Conservation (phyloP, 2,888 invertebrate species). For the Eudasyphora cyanicolor region DNA sequence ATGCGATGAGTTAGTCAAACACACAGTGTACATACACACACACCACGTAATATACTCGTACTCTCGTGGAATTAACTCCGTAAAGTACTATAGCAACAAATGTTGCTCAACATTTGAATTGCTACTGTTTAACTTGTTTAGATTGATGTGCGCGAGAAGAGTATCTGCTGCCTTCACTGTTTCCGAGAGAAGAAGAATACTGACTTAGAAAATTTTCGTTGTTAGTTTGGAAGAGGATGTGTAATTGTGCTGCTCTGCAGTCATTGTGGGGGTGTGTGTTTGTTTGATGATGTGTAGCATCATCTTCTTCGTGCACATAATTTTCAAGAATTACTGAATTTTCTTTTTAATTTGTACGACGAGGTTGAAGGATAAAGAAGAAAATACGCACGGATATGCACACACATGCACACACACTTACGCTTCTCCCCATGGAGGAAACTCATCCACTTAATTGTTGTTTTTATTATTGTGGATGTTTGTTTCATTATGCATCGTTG, state of each 20-base stretch:
- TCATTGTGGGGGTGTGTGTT: no score
- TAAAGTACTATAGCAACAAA: constrained; percentile 34
- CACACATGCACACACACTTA: neutral
- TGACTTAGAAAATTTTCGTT: constrained; percentile 16
- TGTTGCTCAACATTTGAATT: constrained; percentile 42
- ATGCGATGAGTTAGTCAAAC: neutral
- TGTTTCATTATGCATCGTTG: constrained; percentile 1
- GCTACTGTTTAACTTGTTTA: no score
- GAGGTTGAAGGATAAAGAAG: constrained; percentile 40
- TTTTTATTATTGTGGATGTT: neutral
- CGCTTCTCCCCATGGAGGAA: constrained; percentile 11
- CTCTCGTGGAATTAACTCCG: neutral
- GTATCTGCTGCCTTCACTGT: neutral
- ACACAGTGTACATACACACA: neutral
- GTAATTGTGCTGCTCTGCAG: constrained; percentile 11
- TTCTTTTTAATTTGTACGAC: constrained; percentile 54
- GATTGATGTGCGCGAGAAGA: neutral
- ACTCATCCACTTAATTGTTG: constrained; percentile 47
- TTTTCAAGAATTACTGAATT: constrained; percentile 38
- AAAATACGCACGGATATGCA: neutral
- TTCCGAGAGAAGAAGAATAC: neutral
- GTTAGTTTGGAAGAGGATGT: constrained; percentile 3
- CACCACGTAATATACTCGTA: no score
- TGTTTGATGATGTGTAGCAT: no score
- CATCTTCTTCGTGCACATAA: neutral